Evolutionary conservation across 2,113 vertebrate species (phyloP), one percentile per base, ranked within the genome.

Genomic region (Phrynosoma platyrhinos): DNA sequence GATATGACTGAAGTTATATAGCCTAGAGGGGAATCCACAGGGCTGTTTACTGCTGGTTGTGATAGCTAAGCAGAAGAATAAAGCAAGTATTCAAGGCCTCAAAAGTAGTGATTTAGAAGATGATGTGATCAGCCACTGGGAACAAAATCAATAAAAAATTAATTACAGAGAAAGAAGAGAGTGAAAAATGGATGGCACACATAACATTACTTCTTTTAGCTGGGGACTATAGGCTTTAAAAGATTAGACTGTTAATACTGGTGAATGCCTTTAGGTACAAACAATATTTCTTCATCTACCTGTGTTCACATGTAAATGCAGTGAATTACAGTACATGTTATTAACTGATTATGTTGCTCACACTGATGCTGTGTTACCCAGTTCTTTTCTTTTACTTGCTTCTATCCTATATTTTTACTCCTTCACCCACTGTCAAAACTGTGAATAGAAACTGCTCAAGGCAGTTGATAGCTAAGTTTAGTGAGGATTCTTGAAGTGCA

Each of bases 91-190:
- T 69, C 62, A 82, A 71, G 55, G 23, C 42, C 74, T n/a, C 9
- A 83, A 76, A 36, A 23, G n/a, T 82, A 64, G 78, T 77, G 78
- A 69, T n/a, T 18, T 52, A 30, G 18, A 14, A 68, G 12, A 82
- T 82, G 64, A 76, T 78, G 62, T 71, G 71, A 76, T 82, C 69
- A 81, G 68, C 47, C 58, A 81, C 7, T 23, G 62, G 84, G 72
- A 71, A 86, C 62, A 86, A 86, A 86, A 90, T 77, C 62, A 86
- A 55, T 82, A 85, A 85, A 89, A 87, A 89, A 76, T 25, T 76
- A 85, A 86, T 86, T 82, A 69, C 84, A 71, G 52, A 58, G 66
- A 85, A 77, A 87, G 84, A 75, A 85, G 47, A 52, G 69, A 64
- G 58, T 82, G 3, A 23, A 55, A 79, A 84, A 69, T 77, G 52